These are phyloP conservation scores for Drosophila ustulata DNA, from an alignment of 2,888 invertebrate species.

Conservation along the genomic window DNA sequence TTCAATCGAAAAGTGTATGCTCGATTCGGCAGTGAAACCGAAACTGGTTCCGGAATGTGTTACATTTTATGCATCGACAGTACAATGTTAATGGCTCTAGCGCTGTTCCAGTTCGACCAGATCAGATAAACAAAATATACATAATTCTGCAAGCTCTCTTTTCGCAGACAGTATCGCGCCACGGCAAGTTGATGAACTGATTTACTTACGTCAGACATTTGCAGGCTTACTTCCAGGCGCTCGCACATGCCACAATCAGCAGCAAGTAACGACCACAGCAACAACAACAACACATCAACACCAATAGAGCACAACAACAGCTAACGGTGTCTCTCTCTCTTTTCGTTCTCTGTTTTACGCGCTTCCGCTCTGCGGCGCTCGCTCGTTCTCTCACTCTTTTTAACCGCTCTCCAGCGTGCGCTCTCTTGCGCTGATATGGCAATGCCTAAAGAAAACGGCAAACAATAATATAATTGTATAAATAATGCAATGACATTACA, in stretches of 20 bases:
- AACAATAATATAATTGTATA: conserved; percentile 16
- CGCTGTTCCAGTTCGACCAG: conserved; percentile 34
- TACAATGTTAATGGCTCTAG: neutral
- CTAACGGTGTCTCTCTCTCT: conserved; percentile 5
- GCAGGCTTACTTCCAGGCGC: conserved; percentile 28
- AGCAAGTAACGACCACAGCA: neutral
- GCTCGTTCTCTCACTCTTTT: conserved; percentile 30
- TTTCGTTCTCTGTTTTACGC: neutral
- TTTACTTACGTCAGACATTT: conserved; percentile 73
- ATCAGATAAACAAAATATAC: conserved; percentile 23
- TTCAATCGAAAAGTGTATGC: neutral
- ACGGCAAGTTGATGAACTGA: conserved; percentile 18
- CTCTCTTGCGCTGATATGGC: conserved; percentile 45
- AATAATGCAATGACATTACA: conserved; percentile 5
- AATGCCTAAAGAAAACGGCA: conserved; percentile 45
- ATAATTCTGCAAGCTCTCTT: conserved; percentile 14
- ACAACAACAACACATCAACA: conserved; percentile 1
- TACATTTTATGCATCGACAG: neutral
- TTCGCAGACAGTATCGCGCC: conserved; percentile 12
- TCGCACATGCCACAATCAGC: conserved; percentile 19
- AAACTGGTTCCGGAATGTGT: conserved; percentile 17
- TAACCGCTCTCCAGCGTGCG: conserved; percentile 22
- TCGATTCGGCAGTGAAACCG: neutral
- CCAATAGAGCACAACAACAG: conserved; percentile 19
- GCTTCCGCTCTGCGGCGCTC: conserved; percentile 1